Base-by-base conservation (phyloP, 2,888 invertebrate species). In the Mactromeris polynyma region DNA sequence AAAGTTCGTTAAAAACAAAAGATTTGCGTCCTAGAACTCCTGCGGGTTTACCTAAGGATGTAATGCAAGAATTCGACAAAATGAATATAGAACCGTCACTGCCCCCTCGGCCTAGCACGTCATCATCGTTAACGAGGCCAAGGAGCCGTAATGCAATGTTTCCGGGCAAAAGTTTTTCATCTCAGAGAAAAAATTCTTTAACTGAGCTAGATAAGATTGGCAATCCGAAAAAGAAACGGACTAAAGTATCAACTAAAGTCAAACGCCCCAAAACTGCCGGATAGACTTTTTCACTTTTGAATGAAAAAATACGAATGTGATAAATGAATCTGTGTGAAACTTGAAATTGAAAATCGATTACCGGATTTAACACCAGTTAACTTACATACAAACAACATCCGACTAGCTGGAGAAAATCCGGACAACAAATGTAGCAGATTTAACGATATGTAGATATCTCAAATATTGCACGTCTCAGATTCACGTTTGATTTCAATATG, bases 101-200 rank as follows among this genome's bases (percentile, higher is more conserved):
- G 38, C 90, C 93, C 11, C 58, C 86, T n/a, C 89, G 93, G 11
- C 93, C 94, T 7, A 91, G 86, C 31, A 89, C 92, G 21, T 91
- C 91, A 19, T 89, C 86, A 54, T 87, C 93, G 38, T 86, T 89
- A 36, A 87, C 88, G 21, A 83, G 94, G 46, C 94, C 94, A 3
- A 88, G 94, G 31, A 95, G 95, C 42, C 88, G 95, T 36, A 94
- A 94, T 81, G 89, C 93, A 36, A 81, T 94, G 69, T 89, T 94
- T 69, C 95, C 95, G 0, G 95, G 95, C 4, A 95, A 95, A 89
- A 94, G 93, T 83, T 94, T 92, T 85, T 93, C 90, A 54, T 96
- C 96, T 33, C 95, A 95, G 87, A 88, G 94, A 11, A 94, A 93
- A 85, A 91, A 94, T 54, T 95, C 95, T 9, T 82, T 95, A 31